Percentiles rank a stretch among this genome's conserved stretches.
phyloP scores from a whole-genome alignment of 2,888 invertebrate species.

The Amphipoea lucens region DNA sequence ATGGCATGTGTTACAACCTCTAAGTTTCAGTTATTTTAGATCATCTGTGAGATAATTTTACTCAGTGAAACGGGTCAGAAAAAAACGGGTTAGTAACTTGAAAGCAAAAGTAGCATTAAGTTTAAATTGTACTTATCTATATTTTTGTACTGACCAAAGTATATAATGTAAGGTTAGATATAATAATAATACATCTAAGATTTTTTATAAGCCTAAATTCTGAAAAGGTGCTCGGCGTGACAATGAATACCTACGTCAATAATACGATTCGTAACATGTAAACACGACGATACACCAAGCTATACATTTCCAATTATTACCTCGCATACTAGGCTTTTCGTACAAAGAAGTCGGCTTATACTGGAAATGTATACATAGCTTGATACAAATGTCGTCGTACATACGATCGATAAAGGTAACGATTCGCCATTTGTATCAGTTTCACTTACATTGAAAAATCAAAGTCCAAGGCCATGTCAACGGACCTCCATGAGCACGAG shows the following conservation, averaged over 20 bases:
- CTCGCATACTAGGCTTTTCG: not conserved
- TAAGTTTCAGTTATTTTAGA: not conserved
- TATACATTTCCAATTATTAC: not conserved
- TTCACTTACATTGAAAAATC: not conserved
- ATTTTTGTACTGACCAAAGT: slow-evolving; percentile 4
- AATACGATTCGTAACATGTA: not conserved
- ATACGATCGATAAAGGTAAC: not conserved
- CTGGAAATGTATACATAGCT: not conserved
- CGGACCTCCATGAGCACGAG: not conserved
- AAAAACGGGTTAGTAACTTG: not conserved
- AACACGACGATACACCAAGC: not conserved
- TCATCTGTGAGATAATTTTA: not conserved
- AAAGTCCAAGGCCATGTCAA: not conserved
- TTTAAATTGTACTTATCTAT: slow-evolving; percentile 12
- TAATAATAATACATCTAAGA: not conserved
- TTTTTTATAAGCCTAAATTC: not conserved
- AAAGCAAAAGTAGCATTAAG: not conserved
- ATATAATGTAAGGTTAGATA: slow-evolving; percentile 3
- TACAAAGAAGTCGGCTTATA: not conserved
- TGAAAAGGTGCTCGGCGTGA: not conserved
- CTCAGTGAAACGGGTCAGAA: not conserved
- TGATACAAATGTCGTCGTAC: not conserved
- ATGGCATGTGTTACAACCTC: not conserved
- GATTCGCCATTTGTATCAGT: not conserved
- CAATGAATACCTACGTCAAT: no score